Evolutionary conservation across 2,797 vertebrate genomes (phyloP), one percentile per base, ranked within the genome.

Genomic region (Pterois miles): DNA sequence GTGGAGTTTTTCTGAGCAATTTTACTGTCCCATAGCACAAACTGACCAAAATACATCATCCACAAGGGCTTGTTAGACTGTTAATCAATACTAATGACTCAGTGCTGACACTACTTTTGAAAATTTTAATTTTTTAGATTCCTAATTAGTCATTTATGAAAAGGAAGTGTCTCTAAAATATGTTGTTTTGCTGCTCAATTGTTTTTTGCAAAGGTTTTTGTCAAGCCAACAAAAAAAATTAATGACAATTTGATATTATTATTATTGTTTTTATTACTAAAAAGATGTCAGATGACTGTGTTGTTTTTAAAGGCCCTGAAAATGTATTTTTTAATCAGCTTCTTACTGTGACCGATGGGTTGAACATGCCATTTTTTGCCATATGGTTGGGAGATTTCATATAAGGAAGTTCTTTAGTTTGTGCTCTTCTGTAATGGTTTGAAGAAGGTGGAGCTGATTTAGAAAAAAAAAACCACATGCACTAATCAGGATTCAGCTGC

Each of bases 21-120:
- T 80, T 58, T 58, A 69, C 8, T 36, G 60, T 60, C 52, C 43
- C 20, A 25, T 25, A 8, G 65, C 52, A 31, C 56, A 68, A 27
- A 63, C 40, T 73, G 52, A 62, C 20, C n/a, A 33, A 82, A 74
- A 31, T 22, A 52, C 53, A 64, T 74, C 8, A 65, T 40, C 46
- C 38, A 60, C 34, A 48, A 54, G 27, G 33, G 54, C n/a, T 65
- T 70, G 59, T 77, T 53, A 65, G n/a, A 71, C 27, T 58, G 48
- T 18, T 73, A 46, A 77, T 86, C 79, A 36, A 75, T 79, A 80
- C 25, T 62, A 70, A 34, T 60, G 65, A 75, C 29, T 58, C 66
- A 31, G 79, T 74, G 64, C 71, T 74, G 76, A 59, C 50, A 52
- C 40, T 23, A 62, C 53, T 69, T 71, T 48, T 36, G 6, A 48